Base-by-base conservation (phyloP, 1,140 invertebrate genomes). In the Conus betulinus region DNA sequence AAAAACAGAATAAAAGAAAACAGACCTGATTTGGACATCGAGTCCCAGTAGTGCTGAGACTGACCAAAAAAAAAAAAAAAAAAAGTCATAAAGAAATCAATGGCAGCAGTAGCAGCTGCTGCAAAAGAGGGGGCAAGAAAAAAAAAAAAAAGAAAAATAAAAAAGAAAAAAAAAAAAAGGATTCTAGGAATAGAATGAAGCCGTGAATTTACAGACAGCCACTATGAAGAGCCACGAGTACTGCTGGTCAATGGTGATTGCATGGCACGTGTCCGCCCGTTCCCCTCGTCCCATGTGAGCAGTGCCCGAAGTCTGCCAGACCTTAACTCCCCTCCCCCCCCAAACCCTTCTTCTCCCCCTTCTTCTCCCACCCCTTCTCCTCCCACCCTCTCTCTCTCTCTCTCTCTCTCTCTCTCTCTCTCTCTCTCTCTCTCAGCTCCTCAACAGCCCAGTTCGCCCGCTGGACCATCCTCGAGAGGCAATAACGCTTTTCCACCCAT, bases 401-500 rank as follows among this genome's bases (percentile, higher is more conserved):
- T 55, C 55, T 55, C 55, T 55, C 52, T n/a, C 81, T 8, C 51
- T 55, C n/a, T 57, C 57, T 53, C 55, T 55, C 52, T 55, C 81
- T 55, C 55, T 55, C 55, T 55, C 52, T n/a, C 81, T 8, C 51
- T 55, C n/a, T 57, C 57, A 8, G 8, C 7, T 11, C 57, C 53
- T n/a, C 53, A 5, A 13, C 20, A 17, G 20, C 8, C 23, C 53
- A 63, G 5, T 25, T 55, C 13, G 57, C 55, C 11, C 10, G 25
- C 25, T 51, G 55, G 71, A 51, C 85, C 51, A 55, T 87, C 74
- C 71, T 17, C 53, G 67, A 78, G 85, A n/a, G 85, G 85, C 85
- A 76, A 87, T 87, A 87, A 87, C 74, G 85, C 74, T 87, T 87
- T 87, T 87, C 85, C 85, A 79, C 85, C 85, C 85, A 87, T 87